Percentiles rank a stretch among this genome's conserved stretches.
Conservation (phyloP, 1,140 invertebrate genomes). For the Calycopis cecrops region DNA sequence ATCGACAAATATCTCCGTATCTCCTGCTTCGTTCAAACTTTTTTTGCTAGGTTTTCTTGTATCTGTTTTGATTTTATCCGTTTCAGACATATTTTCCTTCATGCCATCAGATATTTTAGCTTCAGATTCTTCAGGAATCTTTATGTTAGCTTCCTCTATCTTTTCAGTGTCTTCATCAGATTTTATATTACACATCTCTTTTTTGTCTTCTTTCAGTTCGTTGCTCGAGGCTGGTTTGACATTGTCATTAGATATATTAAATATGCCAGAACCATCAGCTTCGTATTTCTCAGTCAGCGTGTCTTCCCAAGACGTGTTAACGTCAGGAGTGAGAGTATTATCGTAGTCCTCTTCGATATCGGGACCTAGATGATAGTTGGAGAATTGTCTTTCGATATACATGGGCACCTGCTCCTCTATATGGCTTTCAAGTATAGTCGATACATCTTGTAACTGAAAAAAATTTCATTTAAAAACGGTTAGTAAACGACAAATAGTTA, state of each 20-base stretch:
- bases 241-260: conserved; percentile 16
- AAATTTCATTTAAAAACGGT: background rate
- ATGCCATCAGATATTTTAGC: conserved; percentile 14
- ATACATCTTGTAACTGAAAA: conserved; percentile 51
- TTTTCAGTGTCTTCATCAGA: conserved; percentile 12
- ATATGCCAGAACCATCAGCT: conserved; percentile 31
- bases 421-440: conserved; percentile 46
- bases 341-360: conserved; percentile 43
- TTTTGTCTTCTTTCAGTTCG: no score
- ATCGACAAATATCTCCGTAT: conserved; percentile 48
- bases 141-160: no score
- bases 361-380: conserved; percentile 28
- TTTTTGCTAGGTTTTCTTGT: conserved; percentile 3
- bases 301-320: conserved; percentile 43
- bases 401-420: conserved; percentile 42
- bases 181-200: background rate
- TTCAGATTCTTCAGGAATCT: no score
- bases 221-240: background rate
- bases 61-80: no score
- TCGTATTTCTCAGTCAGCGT: conserved; percentile 42
- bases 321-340: conserved; percentile 38
- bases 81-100: conserved; percentile 2
- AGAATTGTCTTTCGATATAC: conserved; percentile 33
- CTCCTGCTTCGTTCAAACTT: conserved; percentile 26
- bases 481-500: no score